Percentiles rank a stretch among this genome's conserved stretches.
phyloP scores from a whole-genome alignment of 2,888 invertebrate species.

The Nomada fucata region DNA sequence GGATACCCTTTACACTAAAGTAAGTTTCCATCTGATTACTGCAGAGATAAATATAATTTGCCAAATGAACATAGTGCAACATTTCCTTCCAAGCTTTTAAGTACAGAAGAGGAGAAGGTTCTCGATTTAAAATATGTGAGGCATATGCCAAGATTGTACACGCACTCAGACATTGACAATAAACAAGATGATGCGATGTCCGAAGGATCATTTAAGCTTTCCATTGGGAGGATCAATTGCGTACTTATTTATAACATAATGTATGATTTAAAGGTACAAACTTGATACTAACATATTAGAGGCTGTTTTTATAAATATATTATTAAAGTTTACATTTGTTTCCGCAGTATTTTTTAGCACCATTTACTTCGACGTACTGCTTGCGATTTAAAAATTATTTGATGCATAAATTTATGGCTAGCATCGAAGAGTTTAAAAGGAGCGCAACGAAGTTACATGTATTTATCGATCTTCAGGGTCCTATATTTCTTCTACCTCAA shows the following conservation, averaged over 20 bases:
- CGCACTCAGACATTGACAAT: slow-evolving; percentile 84
- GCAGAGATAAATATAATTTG: background rate
- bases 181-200: slow-evolving; percentile 86
- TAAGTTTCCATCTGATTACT: slow-evolving; percentile 73
- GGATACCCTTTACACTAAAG: slow-evolving; percentile 91
- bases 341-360: slow-evolving; percentile 86
- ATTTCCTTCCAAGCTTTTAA: slow-evolving; percentile 86
- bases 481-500: slow-evolving; percentile 91
- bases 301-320: background rate
- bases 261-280: slow-evolving; percentile 87
- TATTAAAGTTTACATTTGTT: slow-evolving; percentile 7
- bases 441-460: slow-evolving; percentile 87
- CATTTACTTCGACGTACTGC: slow-evolving; percentile 81
- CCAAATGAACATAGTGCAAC: slow-evolving; percentile 6
- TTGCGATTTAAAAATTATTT: slow-evolving; percentile 59
- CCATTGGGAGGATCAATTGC: slow-evolving; percentile 89
- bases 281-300: background rate
- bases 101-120: slow-evolving; percentile 92
- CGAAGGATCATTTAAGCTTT: slow-evolving; percentile 89
- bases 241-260: slow-evolving; percentile 89
- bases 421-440: slow-evolving; percentile 84
- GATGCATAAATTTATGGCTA: slow-evolving; percentile 70
- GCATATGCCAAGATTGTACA: slow-evolving; percentile 86
- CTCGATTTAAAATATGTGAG: slow-evolving; percentile 91
- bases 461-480: slow-evolving; percentile 89